Conservation (phyloP, 1,140 invertebrate species). For the Centruroides vittatus region DNA sequence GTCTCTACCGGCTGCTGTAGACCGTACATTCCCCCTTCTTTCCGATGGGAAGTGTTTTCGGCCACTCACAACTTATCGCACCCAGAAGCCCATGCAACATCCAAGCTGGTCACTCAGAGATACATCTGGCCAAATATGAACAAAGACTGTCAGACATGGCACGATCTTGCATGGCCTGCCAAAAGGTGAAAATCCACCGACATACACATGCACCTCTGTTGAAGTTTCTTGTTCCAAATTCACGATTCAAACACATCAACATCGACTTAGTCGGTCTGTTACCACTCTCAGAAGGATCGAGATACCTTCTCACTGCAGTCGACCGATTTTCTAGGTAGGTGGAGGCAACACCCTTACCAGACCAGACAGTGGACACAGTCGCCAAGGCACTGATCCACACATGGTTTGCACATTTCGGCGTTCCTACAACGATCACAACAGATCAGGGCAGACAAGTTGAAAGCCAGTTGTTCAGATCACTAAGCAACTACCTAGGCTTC, state of each 20-base stretch:
- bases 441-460: constrained; percentile 34
- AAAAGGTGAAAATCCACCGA: constrained; percentile 8
- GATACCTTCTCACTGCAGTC: constrained; percentile 31
- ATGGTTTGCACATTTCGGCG: constrained; percentile 27
- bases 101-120: neutral
- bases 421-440: constrained; percentile 20
- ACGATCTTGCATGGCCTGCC: constrained; percentile 2
- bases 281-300: constrained; percentile 22
- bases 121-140: constrained; percentile 12
- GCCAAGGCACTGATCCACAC: constrained; percentile 21
- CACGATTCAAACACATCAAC: constrained; percentile 30
- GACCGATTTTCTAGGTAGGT: constrained; percentile 31
- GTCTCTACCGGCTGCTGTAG: neutral
- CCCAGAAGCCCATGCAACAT: neutral
- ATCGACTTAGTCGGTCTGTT: constrained; percentile 36
- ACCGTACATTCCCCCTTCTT: constrained; percentile 1
- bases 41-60: constrained; percentile 1
- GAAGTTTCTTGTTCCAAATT: neutral
- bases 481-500: constrained; percentile 8
- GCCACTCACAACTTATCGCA: constrained; percentile 6
- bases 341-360: constrained; percentile 27
- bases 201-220: constrained; percentile 8
- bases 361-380: constrained; percentile 27
- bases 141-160: constrained; percentile 1
- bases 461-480: constrained; percentile 20